phyloP scores from a whole-genome alignment of 2,888 invertebrate genomes.

The Philhelius pedissequus region DNA sequence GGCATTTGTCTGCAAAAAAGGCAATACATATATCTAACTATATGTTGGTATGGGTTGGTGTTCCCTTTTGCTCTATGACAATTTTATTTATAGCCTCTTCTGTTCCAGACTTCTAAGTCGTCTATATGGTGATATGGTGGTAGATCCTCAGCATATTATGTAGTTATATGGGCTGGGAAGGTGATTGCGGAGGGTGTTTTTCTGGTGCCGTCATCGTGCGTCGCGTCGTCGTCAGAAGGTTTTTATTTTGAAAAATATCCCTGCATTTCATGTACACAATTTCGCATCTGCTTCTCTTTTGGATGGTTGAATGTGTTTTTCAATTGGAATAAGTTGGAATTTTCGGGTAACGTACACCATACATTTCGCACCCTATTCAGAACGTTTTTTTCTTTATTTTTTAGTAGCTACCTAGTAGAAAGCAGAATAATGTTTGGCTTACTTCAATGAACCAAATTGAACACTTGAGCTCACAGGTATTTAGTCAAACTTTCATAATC shows the following conservation, averaged over 20 bases:
- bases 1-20: background rate
- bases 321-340: slow-evolving; percentile 47
- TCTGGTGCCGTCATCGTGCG: background rate
- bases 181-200: slow-evolving; percentile 37
- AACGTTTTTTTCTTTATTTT: background rate
- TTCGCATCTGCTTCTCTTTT: slow-evolving; percentile 54
- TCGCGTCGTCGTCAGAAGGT: slow-evolving; percentile 33
- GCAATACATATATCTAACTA: background rate
- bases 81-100: slow-evolving; percentile 60
- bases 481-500: background rate
- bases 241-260: slow-evolving; percentile 40
- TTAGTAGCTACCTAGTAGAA: background rate
- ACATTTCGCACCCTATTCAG: slow-evolving; percentile 18
- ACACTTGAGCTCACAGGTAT: background rate
- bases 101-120: slow-evolving; percentile 35
- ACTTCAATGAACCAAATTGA: background rate
- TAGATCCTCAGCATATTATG: background rate
- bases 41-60: background rate
- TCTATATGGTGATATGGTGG: background rate
- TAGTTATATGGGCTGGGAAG: slow-evolving; percentile 12
- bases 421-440: background rate
- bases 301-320: slow-evolving; percentile 26
- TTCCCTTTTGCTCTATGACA: slow-evolving; percentile 42
- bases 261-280: slow-evolving; percentile 15
- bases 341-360: slow-evolving; percentile 29